Conservation (phyloP, 1,140 invertebrate genomes). For the Mycetomoellerius zeteki region DNA sequence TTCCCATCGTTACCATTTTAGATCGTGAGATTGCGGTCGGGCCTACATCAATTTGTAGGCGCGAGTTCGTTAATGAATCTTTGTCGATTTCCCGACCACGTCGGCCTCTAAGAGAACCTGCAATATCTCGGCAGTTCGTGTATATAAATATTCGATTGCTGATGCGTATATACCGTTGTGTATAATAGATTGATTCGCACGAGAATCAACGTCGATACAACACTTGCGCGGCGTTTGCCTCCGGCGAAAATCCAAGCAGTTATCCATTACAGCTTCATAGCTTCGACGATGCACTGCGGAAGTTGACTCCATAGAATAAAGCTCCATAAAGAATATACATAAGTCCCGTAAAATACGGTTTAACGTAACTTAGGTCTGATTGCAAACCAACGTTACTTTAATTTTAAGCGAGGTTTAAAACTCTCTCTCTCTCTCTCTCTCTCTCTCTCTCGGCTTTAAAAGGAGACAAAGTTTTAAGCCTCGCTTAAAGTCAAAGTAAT, state of each 20-base stretch:
- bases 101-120: slow-evolving; percentile 8
- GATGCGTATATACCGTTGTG: slow-evolving; percentile 9
- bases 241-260: not conserved
- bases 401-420: no score
- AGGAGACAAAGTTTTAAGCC: no score
- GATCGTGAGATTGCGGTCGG: slow-evolving; percentile 79
- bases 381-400: no score
- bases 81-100: not conserved
- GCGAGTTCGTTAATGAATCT: slow-evolving; percentile 58
- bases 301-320: not conserved
- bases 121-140: not conserved
- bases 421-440: no score
- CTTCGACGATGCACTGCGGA: not conserved
- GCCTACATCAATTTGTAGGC: slow-evolving; percentile 63
- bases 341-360: not conserved
- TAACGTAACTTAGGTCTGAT: not conserved
- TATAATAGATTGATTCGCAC: slow-evolving; percentile 2
- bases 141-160: not conserved
- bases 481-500: no score
- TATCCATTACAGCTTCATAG: not conserved
- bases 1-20: slow-evolving; percentile 79
- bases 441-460: no score
- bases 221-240: not conserved
- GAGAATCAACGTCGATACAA: slow-evolving; percentile 13
- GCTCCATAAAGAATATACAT: not conserved